Conservation (phyloP, 2,113 vertebrate genomes). For the Brachyhypopomus occidentalis region DNA sequence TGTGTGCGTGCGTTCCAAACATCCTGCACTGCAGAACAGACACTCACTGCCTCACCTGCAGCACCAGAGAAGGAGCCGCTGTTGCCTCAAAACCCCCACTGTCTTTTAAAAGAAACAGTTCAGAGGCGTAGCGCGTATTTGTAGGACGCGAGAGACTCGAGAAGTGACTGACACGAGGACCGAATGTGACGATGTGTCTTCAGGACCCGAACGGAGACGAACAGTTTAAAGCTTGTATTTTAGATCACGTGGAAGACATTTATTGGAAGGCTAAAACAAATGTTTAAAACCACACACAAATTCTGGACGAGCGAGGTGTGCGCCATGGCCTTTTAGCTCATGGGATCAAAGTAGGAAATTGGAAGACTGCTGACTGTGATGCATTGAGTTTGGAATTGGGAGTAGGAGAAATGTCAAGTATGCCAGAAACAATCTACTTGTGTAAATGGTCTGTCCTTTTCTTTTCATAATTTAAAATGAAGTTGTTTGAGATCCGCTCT, state of each 20-base stretch:
- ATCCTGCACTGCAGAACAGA: slow-evolving; percentile 13
- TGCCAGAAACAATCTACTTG: slow-evolving; percentile 60
- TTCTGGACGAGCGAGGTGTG: slow-evolving; percentile 31
- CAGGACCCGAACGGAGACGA: slow-evolving; percentile 33
- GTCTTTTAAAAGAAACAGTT: slow-evolving; percentile 30
- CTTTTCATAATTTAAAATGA: slow-evolving; percentile 71
- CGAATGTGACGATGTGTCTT: slow-evolving; percentile 7
- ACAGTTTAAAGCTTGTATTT: slow-evolving; percentile 50
- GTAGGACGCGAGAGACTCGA: slow-evolving; percentile 21
- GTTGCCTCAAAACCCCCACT: background rate
- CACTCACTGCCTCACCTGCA: slow-evolving; percentile 41
- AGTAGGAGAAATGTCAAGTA: slow-evolving; percentile 43
- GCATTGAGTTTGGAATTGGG: slow-evolving; percentile 23
- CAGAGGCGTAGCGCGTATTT: slow-evolving; percentile 32
- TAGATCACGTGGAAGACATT: slow-evolving; percentile 45
- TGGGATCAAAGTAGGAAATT: slow-evolving; percentile 49
- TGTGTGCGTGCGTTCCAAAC: slow-evolving; percentile 14
- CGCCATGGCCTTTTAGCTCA: slow-evolving; percentile 36
- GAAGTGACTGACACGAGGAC: background rate
- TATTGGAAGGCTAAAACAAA: slow-evolving; percentile 31
- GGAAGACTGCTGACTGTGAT: slow-evolving; percentile 38
- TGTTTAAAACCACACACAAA: slow-evolving; percentile 15
- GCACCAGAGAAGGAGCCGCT: slow-evolving; percentile 24
- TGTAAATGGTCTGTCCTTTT: slow-evolving; percentile 61
- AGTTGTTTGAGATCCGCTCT: slow-evolving; percentile 50